Base-by-base conservation (phyloP, 2,888 invertebrate species). In the Lepidocyrtoides sp. region DNA sequence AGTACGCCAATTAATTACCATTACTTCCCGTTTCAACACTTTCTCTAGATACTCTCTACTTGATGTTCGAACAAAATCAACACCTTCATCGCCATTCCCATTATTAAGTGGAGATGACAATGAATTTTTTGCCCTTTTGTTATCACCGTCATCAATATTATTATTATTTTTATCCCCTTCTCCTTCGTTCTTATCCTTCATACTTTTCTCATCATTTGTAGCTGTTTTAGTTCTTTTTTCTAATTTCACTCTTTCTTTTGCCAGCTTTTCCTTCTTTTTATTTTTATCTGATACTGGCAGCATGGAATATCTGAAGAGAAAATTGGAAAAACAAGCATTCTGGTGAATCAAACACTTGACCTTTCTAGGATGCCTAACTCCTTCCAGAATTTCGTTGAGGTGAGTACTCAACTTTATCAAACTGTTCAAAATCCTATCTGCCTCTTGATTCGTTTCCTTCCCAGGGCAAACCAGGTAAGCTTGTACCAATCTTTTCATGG, bases 1-100 rank as follows among this genome's bases (percentile, higher is more conserved):
- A 51, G 63, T 85, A 48, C 82, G 69, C 91, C 91, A 91, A 84
- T 91, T 85, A 72, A 81, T 84, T 60, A 89, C 81, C 84, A 89
- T 79, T 51, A 91, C 79, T 44, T 91, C 85, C 20, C 91, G 75
- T 12, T 69, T 72, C 44, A 89, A 36, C 44, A 36, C 36, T 44
- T 72, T 89, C 23, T 72, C 41, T 20, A 82, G 20, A n/a, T 29
- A 10, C 8, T 63, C 69, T 66, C 86, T 87, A 32, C 44, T 12
- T 14, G 85, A 72, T n/a, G 14, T 72, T 26, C 36, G 10, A 23
- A 20, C 36, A 72, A 32, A 12, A 20, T n/a, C 60, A 7, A n/a
- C 10, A 51, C n/a, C 44, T 12, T 36, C 26, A 83, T 66, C 48
- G 12, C 69, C 29, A 72, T 36, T 17, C n/a, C 48, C 26, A 72